Percentiles rank a stretch among this genome's conserved stretches.
Evolutionary conservation across 2,797 vertebrate species (phyloP).

Genomic region (Neosalanx taihuensis): DNA sequence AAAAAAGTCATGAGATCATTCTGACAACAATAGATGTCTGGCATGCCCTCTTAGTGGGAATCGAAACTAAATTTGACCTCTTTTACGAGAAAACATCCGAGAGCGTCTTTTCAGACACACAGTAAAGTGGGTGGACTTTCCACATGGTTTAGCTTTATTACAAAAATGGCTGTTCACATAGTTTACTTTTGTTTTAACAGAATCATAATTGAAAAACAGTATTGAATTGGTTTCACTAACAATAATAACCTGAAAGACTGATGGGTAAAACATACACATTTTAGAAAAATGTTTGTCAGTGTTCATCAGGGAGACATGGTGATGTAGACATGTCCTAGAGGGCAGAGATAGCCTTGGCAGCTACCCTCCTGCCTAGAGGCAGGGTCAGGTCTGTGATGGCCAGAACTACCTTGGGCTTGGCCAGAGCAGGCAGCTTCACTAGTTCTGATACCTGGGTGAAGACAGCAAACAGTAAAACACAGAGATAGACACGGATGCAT

Average conservation of each 20-base stretch:
- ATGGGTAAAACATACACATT: background rate
- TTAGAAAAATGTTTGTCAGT: background rate
- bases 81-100: background rate
- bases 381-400: slow-evolving; percentile 94
- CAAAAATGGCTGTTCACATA: slow-evolving; percentile 43
- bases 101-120: background rate
- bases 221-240: slow-evolving; percentile 15
- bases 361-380: slow-evolving; percentile 90
- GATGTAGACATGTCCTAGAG: slow-evolving; percentile 63
- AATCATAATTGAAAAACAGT: slow-evolving; percentile 5
- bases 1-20: background rate
- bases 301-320: background rate
- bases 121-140: background rate
- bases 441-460: slow-evolving; percentile 86
- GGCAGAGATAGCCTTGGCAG: slow-evolving; percentile 92
- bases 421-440: slow-evolving; percentile 92
- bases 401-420: slow-evolving; percentile 89
- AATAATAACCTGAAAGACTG: background rate
- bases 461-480: background rate
- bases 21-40: background rate
- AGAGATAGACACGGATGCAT: background rate
- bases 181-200: slow-evolving; percentile 22
- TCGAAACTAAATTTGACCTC: background rate
- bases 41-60: background rate
- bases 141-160: slow-evolving; percentile 18